Conservation (phyloP, 2,888 invertebrate species). For the Drosophila emarginata region DNA sequence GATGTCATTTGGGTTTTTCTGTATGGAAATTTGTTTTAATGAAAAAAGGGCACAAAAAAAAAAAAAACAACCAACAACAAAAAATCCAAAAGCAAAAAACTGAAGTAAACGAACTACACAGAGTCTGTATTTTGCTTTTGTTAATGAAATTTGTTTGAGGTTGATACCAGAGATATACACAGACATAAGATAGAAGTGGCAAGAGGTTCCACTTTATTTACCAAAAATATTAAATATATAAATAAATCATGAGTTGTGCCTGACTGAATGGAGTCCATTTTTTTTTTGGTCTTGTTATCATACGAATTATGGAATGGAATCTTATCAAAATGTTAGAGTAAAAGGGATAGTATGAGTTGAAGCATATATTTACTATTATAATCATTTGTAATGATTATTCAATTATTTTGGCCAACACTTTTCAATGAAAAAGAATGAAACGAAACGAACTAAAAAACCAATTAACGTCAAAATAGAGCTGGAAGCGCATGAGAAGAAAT, state of each 20-base stretch:
- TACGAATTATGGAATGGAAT: background rate
- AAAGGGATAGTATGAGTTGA: background rate
- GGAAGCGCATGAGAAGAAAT: constrained; percentile 61
- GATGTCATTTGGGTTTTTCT: constrained; percentile 69
- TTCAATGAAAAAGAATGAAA: constrained; percentile 12
- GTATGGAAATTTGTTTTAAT: constrained; percentile 68
- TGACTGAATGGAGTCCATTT: background rate
- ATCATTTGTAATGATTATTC: constrained; percentile 60
- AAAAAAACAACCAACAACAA: constrained; percentile 4
- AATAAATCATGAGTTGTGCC: constrained; percentile 55
- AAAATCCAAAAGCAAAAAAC: too few species aligned
- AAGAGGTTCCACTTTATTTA: constrained; percentile 57
- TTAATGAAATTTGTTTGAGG: constrained; percentile 67
- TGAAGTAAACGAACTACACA: constrained; percentile 31
- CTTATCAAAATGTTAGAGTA: too few species aligned
- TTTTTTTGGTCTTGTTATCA: background rate
- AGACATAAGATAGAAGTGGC: background rate
- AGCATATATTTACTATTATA: background rate
- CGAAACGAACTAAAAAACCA: constrained; percentile 48
- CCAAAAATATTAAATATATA: constrained; percentile 68
- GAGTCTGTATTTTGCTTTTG: constrained; percentile 49
- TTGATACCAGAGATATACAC: background rate
- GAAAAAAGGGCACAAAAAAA: constrained; percentile 50
- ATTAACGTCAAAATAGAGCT: constrained; percentile 69
- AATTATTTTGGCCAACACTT: constrained; percentile 56